phyloP scores from a whole-genome alignment of 2,113 vertebrate species.

The Chroicocephalus ridibundus region DNA sequence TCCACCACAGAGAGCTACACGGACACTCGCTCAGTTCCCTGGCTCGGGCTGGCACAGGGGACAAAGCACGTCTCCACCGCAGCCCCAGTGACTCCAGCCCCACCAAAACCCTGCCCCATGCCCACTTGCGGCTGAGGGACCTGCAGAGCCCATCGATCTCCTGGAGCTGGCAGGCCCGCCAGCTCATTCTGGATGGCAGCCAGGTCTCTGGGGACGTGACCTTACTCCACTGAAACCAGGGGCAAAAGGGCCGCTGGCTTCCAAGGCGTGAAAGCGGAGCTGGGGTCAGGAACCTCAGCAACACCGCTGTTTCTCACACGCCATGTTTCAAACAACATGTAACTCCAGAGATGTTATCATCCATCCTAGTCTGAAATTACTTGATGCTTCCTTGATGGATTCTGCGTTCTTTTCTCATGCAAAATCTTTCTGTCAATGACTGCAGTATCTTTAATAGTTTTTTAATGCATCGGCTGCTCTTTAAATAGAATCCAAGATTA shows the following conservation, averaged over 20 bases:
- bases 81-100: background rate
- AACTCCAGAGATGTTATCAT: background rate
- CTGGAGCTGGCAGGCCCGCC: accelerated
- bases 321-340: accelerated
- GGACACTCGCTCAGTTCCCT: too few species aligned
- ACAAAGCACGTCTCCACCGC: background rate
- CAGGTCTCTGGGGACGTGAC: background rate
- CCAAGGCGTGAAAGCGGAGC: background rate
- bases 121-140: too few species aligned
- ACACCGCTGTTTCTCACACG: accelerated
- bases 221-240: background rate
- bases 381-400: background rate
- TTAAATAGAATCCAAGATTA: constrained; percentile 58
- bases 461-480: constrained; percentile 53
- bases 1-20: accelerated
- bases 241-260: background rate
- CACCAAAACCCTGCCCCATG: background rate
- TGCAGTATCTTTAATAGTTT: constrained; percentile 10
- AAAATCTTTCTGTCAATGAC: constrained; percentile 11
- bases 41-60: accelerated
- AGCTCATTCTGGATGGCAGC: background rate
- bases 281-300: background rate
- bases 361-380: background rate
- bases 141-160: background rate
- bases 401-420: background rate